Percentiles rank a stretch among this genome's conserved stretches.
phyloP scores from a whole-genome alignment of 2,797 vertebrate species.

The Enoplosus armatus region DNA sequence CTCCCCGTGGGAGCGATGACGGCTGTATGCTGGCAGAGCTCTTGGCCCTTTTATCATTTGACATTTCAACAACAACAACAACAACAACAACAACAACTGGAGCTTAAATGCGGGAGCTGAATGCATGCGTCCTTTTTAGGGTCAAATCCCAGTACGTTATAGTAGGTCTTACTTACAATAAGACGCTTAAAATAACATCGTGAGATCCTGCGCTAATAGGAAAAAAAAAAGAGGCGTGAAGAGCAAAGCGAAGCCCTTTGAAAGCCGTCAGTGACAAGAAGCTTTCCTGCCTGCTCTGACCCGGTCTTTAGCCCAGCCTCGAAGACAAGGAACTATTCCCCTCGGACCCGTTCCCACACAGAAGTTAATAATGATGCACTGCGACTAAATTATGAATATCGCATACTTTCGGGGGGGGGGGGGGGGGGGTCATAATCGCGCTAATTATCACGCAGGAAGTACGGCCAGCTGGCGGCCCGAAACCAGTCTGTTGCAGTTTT shows the following conservation, averaged over 20 bases:
- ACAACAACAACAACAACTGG: no score
- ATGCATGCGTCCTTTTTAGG: neutral
- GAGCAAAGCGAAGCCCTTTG: neutral
- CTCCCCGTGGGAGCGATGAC: constrained; percentile 42
- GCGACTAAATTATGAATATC: constrained; percentile 59
- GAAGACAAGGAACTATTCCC: constrained; percentile 37
- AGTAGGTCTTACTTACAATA: no score
- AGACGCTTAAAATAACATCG: no score
- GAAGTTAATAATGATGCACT: constrained; percentile 60
- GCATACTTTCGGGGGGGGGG: constrained; percentile 60
- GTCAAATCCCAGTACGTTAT: no score
- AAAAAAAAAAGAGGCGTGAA: no score
- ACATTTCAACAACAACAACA: no score
- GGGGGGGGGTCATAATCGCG: constrained; percentile 57
- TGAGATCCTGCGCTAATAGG: no score
- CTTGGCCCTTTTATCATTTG: no score
- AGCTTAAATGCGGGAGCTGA: neutral
- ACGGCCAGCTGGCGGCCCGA: constrained; percentile 59
- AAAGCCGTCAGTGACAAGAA: neutral
- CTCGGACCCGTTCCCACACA: constrained; percentile 48
- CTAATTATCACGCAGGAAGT: constrained; percentile 66
- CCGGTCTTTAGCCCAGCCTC: constrained; percentile 5
- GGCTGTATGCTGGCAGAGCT: constrained; percentile 13
- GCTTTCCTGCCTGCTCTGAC: constrained; percentile 15
- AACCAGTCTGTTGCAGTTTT: neutral